Conservation (phyloP, 2,797 vertebrate genomes). For the Trachops cirrhosus region DNA sequence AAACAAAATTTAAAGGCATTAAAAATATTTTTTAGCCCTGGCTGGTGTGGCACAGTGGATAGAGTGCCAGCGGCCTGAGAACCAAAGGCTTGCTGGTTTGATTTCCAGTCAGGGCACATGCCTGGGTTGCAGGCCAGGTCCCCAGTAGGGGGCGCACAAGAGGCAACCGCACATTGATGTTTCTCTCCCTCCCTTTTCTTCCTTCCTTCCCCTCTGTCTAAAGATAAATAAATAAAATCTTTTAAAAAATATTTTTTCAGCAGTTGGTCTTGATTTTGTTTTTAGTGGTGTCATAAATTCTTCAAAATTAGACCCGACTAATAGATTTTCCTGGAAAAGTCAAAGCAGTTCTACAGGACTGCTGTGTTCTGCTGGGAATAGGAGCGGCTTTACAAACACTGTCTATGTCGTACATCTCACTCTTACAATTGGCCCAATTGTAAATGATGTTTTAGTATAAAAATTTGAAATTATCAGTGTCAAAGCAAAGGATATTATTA, state of each 20-base stretch:
- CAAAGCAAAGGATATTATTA: neutral
- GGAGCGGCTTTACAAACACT: neutral
- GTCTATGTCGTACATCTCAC: neutral
- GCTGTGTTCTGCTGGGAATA: neutral
- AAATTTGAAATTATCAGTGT: neutral
- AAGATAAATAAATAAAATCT: no score
- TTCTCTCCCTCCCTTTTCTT: no score
- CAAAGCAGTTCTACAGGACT: neutral
- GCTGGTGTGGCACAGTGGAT: no score
- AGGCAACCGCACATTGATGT: no score
- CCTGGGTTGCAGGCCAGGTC: no score
- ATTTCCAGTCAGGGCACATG: no score
- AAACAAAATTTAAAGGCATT: neutral
- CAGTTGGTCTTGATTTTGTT: neutral
- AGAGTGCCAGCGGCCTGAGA: no score
- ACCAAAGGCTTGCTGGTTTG: no score
- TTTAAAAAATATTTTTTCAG: neutral
- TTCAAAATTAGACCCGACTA: neutral
- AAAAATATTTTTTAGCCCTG: neutral
- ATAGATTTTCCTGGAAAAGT: neutral
- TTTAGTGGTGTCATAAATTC: neutral
- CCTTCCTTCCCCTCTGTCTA: no score
- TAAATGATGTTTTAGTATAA: neutral
- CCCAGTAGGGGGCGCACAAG: no score
- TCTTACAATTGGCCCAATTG: neutral